Conservation (phyloP, 2,888 invertebrate genomes). For the Macrosiphum euphorbiae region DNA sequence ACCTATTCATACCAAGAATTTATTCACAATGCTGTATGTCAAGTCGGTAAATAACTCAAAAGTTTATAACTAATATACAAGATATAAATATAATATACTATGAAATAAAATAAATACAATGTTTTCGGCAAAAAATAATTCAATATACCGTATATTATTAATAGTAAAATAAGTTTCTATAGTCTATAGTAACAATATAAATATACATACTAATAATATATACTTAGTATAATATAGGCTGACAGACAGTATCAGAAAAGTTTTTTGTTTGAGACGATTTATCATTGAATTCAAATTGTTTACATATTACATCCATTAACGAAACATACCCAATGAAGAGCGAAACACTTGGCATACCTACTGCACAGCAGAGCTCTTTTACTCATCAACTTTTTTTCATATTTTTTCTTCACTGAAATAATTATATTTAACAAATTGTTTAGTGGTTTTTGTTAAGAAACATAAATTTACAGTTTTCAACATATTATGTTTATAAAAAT, state of each 20-base stretch:
- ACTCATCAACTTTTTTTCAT: neutral
- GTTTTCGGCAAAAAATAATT: too few relatives aligned
- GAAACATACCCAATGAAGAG: neutral
- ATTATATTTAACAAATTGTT: neutral
- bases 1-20: too few relatives aligned
- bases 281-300: too few relatives aligned
- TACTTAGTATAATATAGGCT: neutral
- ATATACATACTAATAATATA: neutral
- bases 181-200: neutral
- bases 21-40: too few relatives aligned
- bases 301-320: neutral
- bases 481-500: neutral
- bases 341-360: neutral
- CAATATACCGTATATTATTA: neutral
- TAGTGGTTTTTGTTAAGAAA: neutral
- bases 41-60: too few relatives aligned
- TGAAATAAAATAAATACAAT: too few relatives aligned
- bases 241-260: neutral
- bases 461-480: neutral
- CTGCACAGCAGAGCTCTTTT: neutral
- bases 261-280: neutral
- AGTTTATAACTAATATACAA: too few relatives aligned
- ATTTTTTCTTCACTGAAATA: neutral
- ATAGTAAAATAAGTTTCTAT: neutral
- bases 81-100: too few relatives aligned